Evolutionary conservation across 2,113 vertebrate species (phyloP).

Genomic region (Nesospiza acunhae): DNA sequence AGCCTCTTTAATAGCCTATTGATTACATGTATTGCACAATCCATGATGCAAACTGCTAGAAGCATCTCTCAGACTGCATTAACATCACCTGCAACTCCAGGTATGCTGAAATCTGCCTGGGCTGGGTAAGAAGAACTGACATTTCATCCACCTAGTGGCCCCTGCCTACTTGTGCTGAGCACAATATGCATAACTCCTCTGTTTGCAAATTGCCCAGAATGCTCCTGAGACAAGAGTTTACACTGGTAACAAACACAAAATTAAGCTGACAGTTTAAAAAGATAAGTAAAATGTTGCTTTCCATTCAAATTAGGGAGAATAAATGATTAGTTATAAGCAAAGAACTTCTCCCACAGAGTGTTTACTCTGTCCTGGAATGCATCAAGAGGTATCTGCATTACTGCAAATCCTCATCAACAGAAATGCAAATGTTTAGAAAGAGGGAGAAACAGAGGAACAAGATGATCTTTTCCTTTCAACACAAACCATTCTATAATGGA

Average conservation of each 20-base stretch:
- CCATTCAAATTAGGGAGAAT: neutral
- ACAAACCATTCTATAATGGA: neutral
- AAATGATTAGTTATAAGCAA: neutral
- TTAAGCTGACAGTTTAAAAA: neutral
- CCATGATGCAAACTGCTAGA: neutral
- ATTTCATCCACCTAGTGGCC: neutral
- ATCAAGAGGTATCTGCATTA: neutral
- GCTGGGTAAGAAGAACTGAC: neutral
- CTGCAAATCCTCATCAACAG: neutral
- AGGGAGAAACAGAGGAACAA: neutral
- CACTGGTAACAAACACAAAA: neutral
- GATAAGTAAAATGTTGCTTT: neutral
- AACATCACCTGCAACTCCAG: neutral
- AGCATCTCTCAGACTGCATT: neutral
- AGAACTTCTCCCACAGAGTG: neutral
- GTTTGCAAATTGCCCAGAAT: neutral
- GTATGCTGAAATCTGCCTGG: neutral
- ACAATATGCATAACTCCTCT: neutral
- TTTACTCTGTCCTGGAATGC: neutral
- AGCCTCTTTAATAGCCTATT: neutral
- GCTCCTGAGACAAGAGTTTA: neutral
- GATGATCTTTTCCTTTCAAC: neutral
- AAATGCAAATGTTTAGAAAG: slow-evolving; percentile 1
- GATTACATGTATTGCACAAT: neutral
- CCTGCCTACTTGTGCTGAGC: neutral